These are phyloP conservation scores for Cyprinus carpio DNA, from an alignment of 2,113 vertebrate genomes.

Conservation along the genomic window DNA sequence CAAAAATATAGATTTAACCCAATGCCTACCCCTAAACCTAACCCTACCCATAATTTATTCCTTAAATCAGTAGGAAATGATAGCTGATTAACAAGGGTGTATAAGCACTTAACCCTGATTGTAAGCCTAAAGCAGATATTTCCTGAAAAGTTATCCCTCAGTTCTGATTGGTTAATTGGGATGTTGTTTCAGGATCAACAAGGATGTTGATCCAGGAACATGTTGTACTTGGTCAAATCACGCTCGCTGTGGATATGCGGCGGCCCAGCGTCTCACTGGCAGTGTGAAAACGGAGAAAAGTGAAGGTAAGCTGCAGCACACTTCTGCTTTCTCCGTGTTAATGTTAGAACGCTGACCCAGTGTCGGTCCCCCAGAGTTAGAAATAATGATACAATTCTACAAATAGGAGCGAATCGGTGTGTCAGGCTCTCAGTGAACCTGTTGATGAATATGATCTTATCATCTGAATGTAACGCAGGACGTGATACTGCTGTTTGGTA, in stretches of 20 bases:
- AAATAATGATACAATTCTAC: neutral
- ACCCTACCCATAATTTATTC: too few species aligned
- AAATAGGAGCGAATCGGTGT: neutral
- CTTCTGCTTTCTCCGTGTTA: neutral
- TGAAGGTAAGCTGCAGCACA: slow-evolving; percentile 16
- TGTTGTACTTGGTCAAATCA: too few species aligned
- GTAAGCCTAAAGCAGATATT: too few species aligned
- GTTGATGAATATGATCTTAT: neutral
- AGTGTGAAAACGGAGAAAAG: neutral
- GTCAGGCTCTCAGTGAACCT: neutral
- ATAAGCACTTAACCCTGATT: too few species aligned
- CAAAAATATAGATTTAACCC: too few species aligned
- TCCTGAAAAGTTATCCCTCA: too few species aligned
- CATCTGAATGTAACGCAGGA: neutral
- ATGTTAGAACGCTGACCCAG: neutral
- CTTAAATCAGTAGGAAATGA: too few species aligned
- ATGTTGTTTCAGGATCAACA: too few species aligned
- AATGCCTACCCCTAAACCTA: too few species aligned
- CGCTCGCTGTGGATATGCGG: neutral
- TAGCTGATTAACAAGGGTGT: too few species aligned
- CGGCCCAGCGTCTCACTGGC: neutral
- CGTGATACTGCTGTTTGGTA: neutral
- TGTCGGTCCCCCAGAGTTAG: neutral
- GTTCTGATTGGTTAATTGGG: too few species aligned
- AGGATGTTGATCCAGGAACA: too few species aligned